Base-by-base conservation (phyloP, 2,113 vertebrate species). In the Tachysurus vachellii region DNA sequence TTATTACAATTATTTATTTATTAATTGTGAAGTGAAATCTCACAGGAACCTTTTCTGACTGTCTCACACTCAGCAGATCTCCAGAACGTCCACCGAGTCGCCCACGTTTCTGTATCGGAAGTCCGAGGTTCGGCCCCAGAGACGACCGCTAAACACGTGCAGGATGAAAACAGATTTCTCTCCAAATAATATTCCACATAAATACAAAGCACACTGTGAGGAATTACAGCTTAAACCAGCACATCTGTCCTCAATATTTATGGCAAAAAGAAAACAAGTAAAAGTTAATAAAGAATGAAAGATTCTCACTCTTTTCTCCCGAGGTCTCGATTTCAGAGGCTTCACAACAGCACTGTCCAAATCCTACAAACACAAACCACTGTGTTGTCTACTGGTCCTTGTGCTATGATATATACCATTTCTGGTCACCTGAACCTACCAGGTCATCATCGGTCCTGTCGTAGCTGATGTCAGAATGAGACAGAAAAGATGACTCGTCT, bases 381-480 rank as follows among this genome's bases (percentile, higher is more conserved):
- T 1, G 2, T 21, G 28, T 14, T 57, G 71, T 17, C 42, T 6
- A 44, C 42, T 26, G 73, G 73, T 21, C 28, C 44, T 23, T 4
- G 10, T 0, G 12, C 1, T 3, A 23, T 75, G 47, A 56, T 8
- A 19, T n/a, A 1, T 26, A 4, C 36, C 61, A 17, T 54, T 21
- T 19, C 13, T 47, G 44, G 28, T 23, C 14, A 80, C n/a, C 3
- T 5, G 81, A 28, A 50, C 91, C 82, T 92, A 97, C 96, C 96
- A 96, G 54, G 0, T 97, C 96, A 0, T 97, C 96, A 0, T 97
- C 96, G 0, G 96, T 97, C 54, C 93, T 91, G 86, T 97, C 97
- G 1, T 97, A 97, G 92, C 97, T 97, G 93, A 97, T 97, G 89
- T 96, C 97, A 0, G 96, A 97, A 89, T 96, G 95, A 31, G 95